Evolutionary conservation across 92 coral and sea anemone genomes (phyloP).

Genomic region (Phenganax marumi): DNA sequence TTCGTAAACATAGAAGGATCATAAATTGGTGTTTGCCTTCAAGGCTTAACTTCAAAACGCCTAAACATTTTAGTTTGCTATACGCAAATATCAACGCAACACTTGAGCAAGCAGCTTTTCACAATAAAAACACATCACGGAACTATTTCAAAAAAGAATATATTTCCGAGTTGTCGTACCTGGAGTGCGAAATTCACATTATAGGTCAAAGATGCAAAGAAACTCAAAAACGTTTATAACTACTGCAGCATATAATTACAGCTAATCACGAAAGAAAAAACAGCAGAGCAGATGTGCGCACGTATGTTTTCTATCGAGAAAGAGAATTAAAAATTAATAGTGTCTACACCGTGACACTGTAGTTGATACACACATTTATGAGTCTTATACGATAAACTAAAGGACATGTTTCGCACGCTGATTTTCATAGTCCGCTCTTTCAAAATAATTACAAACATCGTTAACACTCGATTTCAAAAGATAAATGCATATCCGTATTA

Average conservation of each 20-base stretch:
- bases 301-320: not conserved
- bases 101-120: too few relatives aligned
- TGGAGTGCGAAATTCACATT: too few relatives aligned
- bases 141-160: too few relatives aligned
- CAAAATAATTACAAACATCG: not conserved
- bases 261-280: not conserved
- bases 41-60: not conserved
- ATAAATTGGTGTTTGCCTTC: not conserved
- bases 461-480: not conserved
- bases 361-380: too few relatives aligned
- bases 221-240: not conserved
- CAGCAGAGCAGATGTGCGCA: not conserved
- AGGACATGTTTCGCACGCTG: not conserved
- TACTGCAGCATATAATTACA: not conserved
- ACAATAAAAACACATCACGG: too few relatives aligned
- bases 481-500: not conserved
- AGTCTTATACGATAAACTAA: too few relatives aligned
- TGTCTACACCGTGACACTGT: too few relatives aligned
- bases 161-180: too few relatives aligned
- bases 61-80: conserved; percentile 15
- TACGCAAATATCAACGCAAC: not conserved
- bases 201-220: too few relatives aligned
- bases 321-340: too few relatives aligned
- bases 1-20: not conserved
- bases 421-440: not conserved